These are phyloP conservation scores for Monopis laevigella DNA, from an alignment of 2,888 invertebrate species.

Conservation along the genomic window DNA sequence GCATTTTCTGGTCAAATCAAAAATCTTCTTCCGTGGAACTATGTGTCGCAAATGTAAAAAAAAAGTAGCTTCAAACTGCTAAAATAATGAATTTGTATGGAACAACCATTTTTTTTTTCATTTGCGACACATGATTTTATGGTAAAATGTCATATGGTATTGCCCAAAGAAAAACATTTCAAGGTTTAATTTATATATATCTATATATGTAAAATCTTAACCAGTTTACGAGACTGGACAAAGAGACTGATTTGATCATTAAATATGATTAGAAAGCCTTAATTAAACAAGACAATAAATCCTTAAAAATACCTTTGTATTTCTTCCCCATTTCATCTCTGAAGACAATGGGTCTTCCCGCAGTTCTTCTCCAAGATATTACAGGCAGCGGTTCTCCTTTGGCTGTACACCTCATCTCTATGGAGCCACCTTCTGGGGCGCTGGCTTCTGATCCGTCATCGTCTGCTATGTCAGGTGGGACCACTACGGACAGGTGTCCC, in stretches of 20 bases:
- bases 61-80: too few relatives aligned
- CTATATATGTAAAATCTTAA: not conserved
- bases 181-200: not conserved
- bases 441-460: slow-evolving; percentile 71
- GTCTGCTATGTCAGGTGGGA: slow-evolving; percentile 85
- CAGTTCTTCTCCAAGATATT: slow-evolving; percentile 83
- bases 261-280: too few relatives aligned
- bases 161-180: not conserved
- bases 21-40: too few relatives aligned
- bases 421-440: slow-evolving; percentile 81
- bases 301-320: slow-evolving; percentile 72
- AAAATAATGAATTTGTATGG: too few relatives aligned
- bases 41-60: too few relatives aligned
- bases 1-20: too few relatives aligned
- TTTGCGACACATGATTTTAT: too few relatives aligned
- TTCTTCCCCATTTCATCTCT: slow-evolving; percentile 74
- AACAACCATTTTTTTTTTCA: too few relatives aligned
- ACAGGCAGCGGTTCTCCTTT: slow-evolving; percentile 82
- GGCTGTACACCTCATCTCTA: slow-evolving; percentile 80
- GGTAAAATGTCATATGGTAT: too few relatives aligned
- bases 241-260: too few relatives aligned
- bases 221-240: too few relatives aligned
- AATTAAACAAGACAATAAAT: too few relatives aligned
- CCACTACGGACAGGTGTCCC: slow-evolving; percentile 86
- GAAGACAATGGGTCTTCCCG: slow-evolving; percentile 77